A percentile compares a stretch with the other conserved stretches of the same genome.
phyloP scores from a whole-genome alignment of 2,888 invertebrate genomes.

The Scotopteryx bipunctaria region DNA sequence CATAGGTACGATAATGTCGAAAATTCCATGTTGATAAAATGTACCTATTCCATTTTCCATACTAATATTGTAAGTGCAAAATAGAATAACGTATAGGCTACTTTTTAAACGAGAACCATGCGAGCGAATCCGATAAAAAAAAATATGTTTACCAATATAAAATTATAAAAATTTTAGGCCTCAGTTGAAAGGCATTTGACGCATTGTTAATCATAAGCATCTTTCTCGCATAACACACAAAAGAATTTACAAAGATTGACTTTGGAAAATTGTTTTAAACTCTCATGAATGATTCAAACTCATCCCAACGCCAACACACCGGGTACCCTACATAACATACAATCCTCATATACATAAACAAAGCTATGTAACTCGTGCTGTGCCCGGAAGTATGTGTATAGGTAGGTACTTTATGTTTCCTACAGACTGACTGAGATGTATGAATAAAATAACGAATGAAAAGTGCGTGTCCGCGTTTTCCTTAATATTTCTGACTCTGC shows the following conservation, averaged over 20 bases:
- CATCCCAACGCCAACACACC: constrained; percentile 11
- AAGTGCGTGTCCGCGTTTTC: constrained; percentile 41
- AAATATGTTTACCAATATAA: no score
- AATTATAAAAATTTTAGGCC: no score
- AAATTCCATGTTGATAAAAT: neutral
- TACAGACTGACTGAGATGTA: constrained; percentile 37
- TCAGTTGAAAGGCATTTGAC: no score
- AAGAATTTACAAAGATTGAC: neutral
- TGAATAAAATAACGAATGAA: constrained; percentile 53
- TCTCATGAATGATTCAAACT: constrained; percentile 21
- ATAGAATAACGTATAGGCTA: no score
- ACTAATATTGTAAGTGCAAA: no score
- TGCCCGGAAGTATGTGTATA: neutral
- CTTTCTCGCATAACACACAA: neutral
- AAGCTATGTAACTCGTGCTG: neutral
- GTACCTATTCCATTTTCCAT: no score
- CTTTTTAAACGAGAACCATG: no score
- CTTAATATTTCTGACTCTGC: constrained; percentile 36
- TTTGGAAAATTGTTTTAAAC: constrained; percentile 3
- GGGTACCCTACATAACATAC: constrained; percentile 9
- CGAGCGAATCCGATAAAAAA: no score
- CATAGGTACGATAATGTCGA: neutral
- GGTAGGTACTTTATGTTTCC: constrained; percentile 35
- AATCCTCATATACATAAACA: neutral
- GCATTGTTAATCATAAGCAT: no score